phyloP scores from a whole-genome alignment of 2,113 vertebrate species.

The Eonycteris spelaea region DNA sequence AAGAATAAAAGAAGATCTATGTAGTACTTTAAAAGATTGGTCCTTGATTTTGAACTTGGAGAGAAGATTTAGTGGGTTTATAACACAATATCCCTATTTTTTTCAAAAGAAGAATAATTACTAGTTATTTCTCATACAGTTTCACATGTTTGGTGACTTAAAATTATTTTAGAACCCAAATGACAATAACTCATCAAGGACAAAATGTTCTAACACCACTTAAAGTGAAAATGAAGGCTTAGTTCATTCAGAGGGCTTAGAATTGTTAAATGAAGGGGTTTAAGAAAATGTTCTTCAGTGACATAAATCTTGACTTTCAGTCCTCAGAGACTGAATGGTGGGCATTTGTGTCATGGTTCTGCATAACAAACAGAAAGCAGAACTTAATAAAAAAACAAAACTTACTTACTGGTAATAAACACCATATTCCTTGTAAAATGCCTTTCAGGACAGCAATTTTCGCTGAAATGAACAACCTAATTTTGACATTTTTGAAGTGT shows the following conservation, averaged over 20 bases:
- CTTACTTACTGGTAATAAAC: neutral
- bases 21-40: neutral
- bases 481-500: neutral
- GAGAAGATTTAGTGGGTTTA: neutral
- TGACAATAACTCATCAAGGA: neutral
- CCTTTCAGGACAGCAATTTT: neutral
- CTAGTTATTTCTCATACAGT: neutral
- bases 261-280: neutral
- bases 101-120: constrained; percentile 10
- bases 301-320: neutral
- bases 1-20: neutral
- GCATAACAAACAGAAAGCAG: neutral
- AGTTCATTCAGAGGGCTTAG: neutral
- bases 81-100: neutral
- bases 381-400: neutral
- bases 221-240: neutral
- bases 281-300: neutral
- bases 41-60: neutral
- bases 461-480: neutral
- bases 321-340: neutral
- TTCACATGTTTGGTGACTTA: neutral
- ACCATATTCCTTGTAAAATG: neutral
- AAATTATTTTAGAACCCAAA: neutral
- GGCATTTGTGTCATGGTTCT: neutral
- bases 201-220: neutral